These are phyloP conservation scores for Rotaria magnacalcarata DNA, from an alignment of 2,888 invertebrate genomes.

Conservation along the genomic window DNA sequence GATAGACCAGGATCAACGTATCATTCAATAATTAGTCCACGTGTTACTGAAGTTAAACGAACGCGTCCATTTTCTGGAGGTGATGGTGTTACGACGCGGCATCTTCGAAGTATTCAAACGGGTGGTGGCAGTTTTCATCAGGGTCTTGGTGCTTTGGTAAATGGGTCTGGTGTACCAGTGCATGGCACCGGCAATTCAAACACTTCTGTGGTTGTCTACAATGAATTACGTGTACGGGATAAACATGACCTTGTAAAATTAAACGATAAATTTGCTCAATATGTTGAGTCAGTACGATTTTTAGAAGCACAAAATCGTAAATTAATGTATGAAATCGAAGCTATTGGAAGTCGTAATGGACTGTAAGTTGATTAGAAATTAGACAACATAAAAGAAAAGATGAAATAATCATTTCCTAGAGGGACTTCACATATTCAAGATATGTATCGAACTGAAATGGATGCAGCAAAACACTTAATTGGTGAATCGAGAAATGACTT, in stretches of 20 bases:
- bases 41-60: neutral
- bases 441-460: slow-evolving; percentile 61
- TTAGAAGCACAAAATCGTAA: slow-evolving; percentile 60
- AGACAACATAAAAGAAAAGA: no score
- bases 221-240: slow-evolving; percentile 41
- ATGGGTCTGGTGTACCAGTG: neutral
- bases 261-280: slow-evolving; percentile 62
- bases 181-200: neutral
- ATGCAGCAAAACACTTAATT: slow-evolving; percentile 61
- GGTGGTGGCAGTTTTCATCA: neutral
- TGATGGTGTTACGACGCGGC: neutral
- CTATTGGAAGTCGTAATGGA: neutral
- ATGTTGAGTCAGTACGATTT: slow-evolving; percentile 60
- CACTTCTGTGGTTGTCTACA: slow-evolving; percentile 38
- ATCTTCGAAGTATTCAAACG: neutral
- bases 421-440: slow-evolving; percentile 57
- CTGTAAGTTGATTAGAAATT: neutral
- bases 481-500: slow-evolving; percentile 61
- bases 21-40: neutral
- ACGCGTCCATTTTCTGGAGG: neutral
- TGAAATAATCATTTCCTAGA: slow-evolving; percentile 43
- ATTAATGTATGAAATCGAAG: slow-evolving; percentile 55
- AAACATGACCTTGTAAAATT: slow-evolving; percentile 49
- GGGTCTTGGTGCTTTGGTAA: neutral
- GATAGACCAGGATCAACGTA: neutral